Evolutionary conservation across 2,888 invertebrate genomes (phyloP), one percentile per base, ranked within the genome.

Genomic region (Incurvaria masculella): DNA sequence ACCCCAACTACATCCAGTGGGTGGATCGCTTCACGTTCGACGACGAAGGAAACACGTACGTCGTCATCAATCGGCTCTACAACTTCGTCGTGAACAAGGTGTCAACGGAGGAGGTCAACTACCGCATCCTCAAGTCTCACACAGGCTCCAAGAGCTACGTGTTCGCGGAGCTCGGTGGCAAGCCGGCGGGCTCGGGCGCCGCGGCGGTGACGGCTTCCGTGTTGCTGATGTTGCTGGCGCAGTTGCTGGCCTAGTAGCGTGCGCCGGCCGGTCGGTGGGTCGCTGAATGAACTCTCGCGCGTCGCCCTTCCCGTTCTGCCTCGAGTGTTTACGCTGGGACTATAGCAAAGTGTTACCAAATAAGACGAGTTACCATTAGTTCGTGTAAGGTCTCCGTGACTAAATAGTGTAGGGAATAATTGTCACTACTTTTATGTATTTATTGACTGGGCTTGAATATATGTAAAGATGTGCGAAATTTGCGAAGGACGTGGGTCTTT

Each of bases 1-100:
- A 89, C 62, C 75, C 81, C 42, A 80, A 78, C 49, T 83, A 81
- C 58, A 81, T 88, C 54, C 88, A 89, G 63, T 89, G 89, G 89
- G 81, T 86, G 1, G 87, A 86, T 59, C 82, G 86, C 3, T 87
- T 88, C 62, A 79, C 83, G 49, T 85, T 88, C 58, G 87, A 88
- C 60, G 78, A 80, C 50, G 66, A 70, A 46, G 87, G 87, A 21
- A 84, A 84, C 59, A 66, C 88, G 6, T 87, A 83, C 62, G 83
- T 85, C 10, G 75, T 88, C 10, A 75, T 87, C n/a, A 89, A 89
- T 65, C 73, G 83, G 45, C 64, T 89, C 52, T 85, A 84, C 56
- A 84, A 83, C 62, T 86, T 85, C 59, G 78, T 87, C 33, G 82
- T 81, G 54, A 80, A 81, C 49, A 80, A 80, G 49, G 72, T 88